A percentile compares a stretch with the other conserved stretches of the same genome.
Conservation (phyloP, 2,113 vertebrate genomes). For the Daubentonia madagascariensis region DNA sequence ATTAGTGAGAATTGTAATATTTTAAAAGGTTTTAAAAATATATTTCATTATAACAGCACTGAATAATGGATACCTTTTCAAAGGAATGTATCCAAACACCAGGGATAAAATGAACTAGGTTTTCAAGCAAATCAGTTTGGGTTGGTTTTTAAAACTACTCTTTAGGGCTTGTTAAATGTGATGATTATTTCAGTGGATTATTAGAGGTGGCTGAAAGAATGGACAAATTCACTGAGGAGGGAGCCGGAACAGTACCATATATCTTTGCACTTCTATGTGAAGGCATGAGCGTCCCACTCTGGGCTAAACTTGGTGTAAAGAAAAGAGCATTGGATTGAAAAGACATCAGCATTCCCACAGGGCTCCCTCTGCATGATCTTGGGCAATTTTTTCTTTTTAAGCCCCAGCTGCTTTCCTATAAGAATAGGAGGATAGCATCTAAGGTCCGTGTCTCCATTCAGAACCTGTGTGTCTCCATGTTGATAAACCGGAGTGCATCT, state of each 20-base stretch:
- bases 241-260: background rate
- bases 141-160: background rate
- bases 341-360: background rate
- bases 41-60: conserved; percentile 18
- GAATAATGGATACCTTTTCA: conserved; percentile 13
- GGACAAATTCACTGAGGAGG: background rate
- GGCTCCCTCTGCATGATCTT: background rate
- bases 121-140: conserved; percentile 4
- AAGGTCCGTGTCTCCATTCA: background rate
- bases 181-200: background rate
- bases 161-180: background rate
- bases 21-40: background rate
- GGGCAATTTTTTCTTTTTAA: background rate
- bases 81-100: background rate
- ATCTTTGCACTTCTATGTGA: background rate
- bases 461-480: background rate
- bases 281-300: background rate
- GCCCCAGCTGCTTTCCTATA: background rate
- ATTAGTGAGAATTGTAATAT: background rate
- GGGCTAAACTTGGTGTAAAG: background rate
- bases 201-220: background rate
- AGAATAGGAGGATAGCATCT: background rate
- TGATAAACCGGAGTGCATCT: conserved; percentile 14
- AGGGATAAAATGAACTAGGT: background rate
- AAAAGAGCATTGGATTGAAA: background rate